These are phyloP conservation scores for Ephydatia muelleri DNA, from an alignment of 37 sponge, comb jelly and placozoan species.

Conservation along the genomic window DNA sequence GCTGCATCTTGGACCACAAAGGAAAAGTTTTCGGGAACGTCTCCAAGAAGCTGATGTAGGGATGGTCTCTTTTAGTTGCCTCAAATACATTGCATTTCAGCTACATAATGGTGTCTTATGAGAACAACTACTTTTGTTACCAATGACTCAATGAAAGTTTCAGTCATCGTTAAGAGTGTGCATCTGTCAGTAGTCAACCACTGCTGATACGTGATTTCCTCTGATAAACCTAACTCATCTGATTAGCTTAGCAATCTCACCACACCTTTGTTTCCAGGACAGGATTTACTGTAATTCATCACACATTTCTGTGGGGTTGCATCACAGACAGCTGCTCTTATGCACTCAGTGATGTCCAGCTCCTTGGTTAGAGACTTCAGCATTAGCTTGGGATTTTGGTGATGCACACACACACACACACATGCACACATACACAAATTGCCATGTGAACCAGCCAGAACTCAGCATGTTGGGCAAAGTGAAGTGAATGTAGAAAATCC, in stretches of 20 bases:
- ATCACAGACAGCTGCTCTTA: not conserved
- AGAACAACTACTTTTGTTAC: not conserved
- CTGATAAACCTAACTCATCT: not conserved
- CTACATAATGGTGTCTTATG: not conserved
- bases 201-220: not conserved
- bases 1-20: too few species aligned
- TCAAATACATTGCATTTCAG: too few species aligned
- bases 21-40: too few species aligned
- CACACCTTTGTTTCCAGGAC: not conserved
- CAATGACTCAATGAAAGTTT: not conserved
- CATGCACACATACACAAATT: too few species aligned
- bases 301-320: not conserved
- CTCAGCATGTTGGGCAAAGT: slow-evolving; percentile 31
- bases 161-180: not conserved
- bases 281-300: not conserved
- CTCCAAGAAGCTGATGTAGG: too few species aligned
- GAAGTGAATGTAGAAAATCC: slow-evolving; percentile 34
- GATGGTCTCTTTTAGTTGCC: too few species aligned
- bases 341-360: not conserved
- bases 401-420: slow-evolving; percentile 37
- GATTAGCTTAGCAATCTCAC: not conserved
- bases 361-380: not conserved
- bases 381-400: slow-evolving; percentile 46
- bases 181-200: not conserved
- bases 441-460: slow-evolving; percentile 28